Conservation (phyloP, 2,888 invertebrate species). For the Dolomedes plantarius region DNA sequence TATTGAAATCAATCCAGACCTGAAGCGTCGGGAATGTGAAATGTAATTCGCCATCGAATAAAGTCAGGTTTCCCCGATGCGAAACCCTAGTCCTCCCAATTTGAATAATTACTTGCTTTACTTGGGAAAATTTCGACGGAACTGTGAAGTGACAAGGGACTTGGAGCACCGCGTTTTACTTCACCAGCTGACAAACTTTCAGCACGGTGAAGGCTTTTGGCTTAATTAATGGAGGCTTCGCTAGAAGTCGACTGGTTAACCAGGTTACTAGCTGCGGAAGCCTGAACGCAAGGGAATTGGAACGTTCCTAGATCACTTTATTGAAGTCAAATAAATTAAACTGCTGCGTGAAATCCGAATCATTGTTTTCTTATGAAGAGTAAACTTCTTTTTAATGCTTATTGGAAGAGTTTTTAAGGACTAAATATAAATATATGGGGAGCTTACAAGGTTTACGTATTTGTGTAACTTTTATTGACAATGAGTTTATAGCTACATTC, state of each 20-base stretch:
- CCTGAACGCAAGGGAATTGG: not conserved
- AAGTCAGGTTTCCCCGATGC: not conserved
- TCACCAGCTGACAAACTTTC: conserved; percentile 1
- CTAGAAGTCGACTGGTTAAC: not conserved
- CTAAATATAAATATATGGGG: too few species aligned
- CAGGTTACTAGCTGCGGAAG: not conserved
- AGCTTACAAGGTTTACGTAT: too few species aligned
- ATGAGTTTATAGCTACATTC: too few species aligned
- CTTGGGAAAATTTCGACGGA: not conserved
- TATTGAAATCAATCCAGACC: too few species aligned
- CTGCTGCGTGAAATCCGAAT: too few species aligned
- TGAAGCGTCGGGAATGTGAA: too few species aligned
- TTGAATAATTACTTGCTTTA: conserved; percentile 3
- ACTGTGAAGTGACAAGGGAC: not conserved
- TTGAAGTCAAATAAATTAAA: not conserved
- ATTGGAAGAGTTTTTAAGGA: too few species aligned
- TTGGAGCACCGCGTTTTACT: not conserved
- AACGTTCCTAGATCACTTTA: not conserved
- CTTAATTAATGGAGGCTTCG: not conserved
- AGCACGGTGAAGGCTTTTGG: not conserved
- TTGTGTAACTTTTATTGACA: too few species aligned
- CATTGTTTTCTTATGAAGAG: too few species aligned
- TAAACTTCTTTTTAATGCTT: too few species aligned
- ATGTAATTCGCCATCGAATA: too few species aligned
- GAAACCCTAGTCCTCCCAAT: not conserved